phyloP scores from a whole-genome alignment of 2,888 invertebrate species.

The Xylota segnis region DNA sequence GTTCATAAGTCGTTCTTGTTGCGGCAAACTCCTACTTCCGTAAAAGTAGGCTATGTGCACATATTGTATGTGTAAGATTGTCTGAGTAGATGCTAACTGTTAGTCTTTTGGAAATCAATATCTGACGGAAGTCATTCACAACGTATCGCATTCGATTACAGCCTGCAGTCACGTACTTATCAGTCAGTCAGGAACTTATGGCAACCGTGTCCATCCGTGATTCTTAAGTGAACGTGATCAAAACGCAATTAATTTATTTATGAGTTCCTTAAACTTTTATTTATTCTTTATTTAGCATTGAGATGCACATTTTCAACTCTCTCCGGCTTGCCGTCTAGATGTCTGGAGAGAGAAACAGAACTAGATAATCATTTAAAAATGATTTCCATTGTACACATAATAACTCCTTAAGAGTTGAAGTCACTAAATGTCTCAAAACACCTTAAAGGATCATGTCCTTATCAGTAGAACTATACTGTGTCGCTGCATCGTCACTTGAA shows the following conservation, averaged over 20 bases:
- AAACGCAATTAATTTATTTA: conserved; percentile 11
- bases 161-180: neutral
- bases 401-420: too few species aligned
- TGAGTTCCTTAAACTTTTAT: conserved; percentile 1
- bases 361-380: neutral
- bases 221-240: neutral
- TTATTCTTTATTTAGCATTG: neutral
- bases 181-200: neutral
- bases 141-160: neutral
- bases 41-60: too few species aligned
- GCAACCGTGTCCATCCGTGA: neutral
- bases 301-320: neutral
- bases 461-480: too few species aligned
- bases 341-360: neutral
- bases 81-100: too few species aligned
- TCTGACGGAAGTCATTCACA: neutral
- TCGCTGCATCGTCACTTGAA: neutral
- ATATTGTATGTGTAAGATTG: too few species aligned
- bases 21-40: too few species aligned
- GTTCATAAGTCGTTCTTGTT: too few species aligned
- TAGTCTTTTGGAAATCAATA: neutral
- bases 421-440: too few species aligned
- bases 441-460: too few species aligned
- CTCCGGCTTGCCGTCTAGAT: neutral
- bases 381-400: neutral